A percentile compares a stretch with the other conserved stretches of the same genome.
Conservation (phyloP, 2,888 invertebrate species). For the Eupsilia transversa region DNA sequence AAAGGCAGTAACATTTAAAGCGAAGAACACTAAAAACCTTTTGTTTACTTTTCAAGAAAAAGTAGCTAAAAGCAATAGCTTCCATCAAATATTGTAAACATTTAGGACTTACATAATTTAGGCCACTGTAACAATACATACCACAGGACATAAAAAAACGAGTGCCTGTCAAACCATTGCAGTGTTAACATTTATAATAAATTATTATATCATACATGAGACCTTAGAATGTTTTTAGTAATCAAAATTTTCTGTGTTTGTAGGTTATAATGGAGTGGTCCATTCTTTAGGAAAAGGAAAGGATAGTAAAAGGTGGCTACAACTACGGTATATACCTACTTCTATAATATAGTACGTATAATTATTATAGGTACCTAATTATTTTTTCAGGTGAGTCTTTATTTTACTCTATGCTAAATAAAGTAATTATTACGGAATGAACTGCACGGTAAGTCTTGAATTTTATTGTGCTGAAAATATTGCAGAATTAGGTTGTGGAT, state of each 20-base stretch:
- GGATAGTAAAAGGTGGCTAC: conserved; percentile 11
- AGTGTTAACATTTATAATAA: conserved; percentile 38
- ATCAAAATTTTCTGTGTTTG: conserved; percentile 17
- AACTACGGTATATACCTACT: conserved; percentile 28
- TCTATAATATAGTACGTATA: conserved; percentile 16
- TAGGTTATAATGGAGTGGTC: conserved; percentile 23
- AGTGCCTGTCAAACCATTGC: conserved; percentile 54
- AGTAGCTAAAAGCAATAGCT: conserved; percentile 57
- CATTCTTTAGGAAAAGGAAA: conserved; percentile 15
- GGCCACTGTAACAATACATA: conserved; percentile 61
- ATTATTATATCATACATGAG: conserved; percentile 42
- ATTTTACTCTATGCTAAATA: background rate
- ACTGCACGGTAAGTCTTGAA: background rate
- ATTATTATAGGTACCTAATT: background rate
- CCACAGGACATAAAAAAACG: conserved; percentile 44
- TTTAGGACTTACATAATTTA: conserved; percentile 40
- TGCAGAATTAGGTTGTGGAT: background rate
- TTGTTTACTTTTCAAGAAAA: background rate
- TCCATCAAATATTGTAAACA: conserved; percentile 17
- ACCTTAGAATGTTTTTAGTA: background rate
- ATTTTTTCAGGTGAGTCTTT: background rate
- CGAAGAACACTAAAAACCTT: background rate
- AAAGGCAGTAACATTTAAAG: conserved; percentile 48
- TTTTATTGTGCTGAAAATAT: background rate
- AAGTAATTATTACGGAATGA: background rate